Percentiles rank a stretch among this genome's conserved stretches.
Evolutionary conservation across 2,888 invertebrate species (phyloP).

Genomic region (Calliphora vomitoria): DNA sequence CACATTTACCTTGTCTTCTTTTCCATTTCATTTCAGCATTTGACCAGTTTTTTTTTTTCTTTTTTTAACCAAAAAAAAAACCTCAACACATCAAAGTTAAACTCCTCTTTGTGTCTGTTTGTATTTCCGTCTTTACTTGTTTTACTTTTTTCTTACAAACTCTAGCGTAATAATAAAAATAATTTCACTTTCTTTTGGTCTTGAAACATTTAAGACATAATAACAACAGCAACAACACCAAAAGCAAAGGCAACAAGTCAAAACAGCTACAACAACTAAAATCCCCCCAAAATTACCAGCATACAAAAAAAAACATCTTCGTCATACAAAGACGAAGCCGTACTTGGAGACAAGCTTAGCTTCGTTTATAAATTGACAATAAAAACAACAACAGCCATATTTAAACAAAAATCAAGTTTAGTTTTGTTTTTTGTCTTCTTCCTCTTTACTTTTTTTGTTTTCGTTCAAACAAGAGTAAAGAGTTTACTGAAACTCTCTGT

Average conservation of each 20-base stretch:
- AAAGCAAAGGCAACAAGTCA: slow-evolving; percentile 18
- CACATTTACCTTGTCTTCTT: slow-evolving; percentile 31
- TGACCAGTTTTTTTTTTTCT: slow-evolving; percentile 29
- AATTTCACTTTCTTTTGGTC: slow-evolving; percentile 74
- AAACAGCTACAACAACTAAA: slow-evolving; percentile 6
- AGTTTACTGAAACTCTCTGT: not conserved
- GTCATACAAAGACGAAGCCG: not conserved
- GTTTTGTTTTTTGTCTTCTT: slow-evolving; percentile 7
- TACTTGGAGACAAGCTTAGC: slow-evolving; percentile 32
- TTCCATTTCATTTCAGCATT: slow-evolving; percentile 6
- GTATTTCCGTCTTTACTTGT: slow-evolving; percentile 50
- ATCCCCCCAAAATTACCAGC: not conserved
- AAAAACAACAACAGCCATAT: not conserved
- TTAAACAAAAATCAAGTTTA: slow-evolving; percentile 50
- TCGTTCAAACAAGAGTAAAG: not conserved
- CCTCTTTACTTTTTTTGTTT: not conserved
- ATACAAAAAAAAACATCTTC: slow-evolving; percentile 28
- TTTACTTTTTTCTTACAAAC: slow-evolving; percentile 31
- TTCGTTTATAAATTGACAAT: not conserved
- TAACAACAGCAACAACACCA: not conserved
- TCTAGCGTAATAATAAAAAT: slow-evolving; percentile 58
- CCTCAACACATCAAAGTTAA: not conserved
- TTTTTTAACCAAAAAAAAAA: not conserved
- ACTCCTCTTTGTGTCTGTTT: slow-evolving; percentile 13
- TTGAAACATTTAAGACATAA: slow-evolving; percentile 60